Conservation (phyloP, 2,797 vertebrate genomes). For the Galago senegalensis region DNA sequence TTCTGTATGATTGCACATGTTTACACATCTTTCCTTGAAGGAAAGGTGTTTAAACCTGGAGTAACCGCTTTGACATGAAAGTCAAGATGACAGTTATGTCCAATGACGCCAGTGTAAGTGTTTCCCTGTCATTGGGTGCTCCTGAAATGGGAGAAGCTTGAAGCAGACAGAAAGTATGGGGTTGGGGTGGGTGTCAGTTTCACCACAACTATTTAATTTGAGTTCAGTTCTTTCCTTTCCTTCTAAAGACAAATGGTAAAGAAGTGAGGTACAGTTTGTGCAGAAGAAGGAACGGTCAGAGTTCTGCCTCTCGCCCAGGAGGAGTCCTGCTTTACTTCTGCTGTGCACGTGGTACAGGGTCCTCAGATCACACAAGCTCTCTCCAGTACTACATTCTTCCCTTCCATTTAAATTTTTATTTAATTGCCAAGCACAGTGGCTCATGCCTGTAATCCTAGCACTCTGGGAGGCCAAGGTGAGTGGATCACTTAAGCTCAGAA, state of each 20-base stretch:
- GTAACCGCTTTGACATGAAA: not conserved
- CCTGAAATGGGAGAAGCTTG: not conserved
- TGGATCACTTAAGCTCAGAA: too few species aligned
- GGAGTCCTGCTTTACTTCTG: not conserved
- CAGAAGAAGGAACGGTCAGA: rapidly evolving
- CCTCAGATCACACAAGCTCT: not conserved
- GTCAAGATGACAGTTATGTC: not conserved
- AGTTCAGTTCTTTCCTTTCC: not conserved
- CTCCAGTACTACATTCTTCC: not conserved
- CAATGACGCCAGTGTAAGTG: too few species aligned
- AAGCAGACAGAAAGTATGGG: too few species aligned
- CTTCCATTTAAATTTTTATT: not conserved
- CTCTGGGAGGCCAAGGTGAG: too few species aligned
- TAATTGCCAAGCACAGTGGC: not conserved
- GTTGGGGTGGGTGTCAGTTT: rapidly evolving
- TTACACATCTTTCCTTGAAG: not conserved
- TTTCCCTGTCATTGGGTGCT: not conserved
- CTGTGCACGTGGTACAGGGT: not conserved
- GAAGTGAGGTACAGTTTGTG: rapidly evolving
- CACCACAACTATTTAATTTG: not conserved
- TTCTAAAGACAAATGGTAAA: not conserved
- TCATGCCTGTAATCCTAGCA: too few species aligned
- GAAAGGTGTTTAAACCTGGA: not conserved
- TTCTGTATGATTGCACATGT: not conserved
- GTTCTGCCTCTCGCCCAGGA: rapidly evolving